phyloP scores from a whole-genome alignment of 30 jellyfish, hydroid and myxozoan species.

The Cassiopea xamachana region DNA sequence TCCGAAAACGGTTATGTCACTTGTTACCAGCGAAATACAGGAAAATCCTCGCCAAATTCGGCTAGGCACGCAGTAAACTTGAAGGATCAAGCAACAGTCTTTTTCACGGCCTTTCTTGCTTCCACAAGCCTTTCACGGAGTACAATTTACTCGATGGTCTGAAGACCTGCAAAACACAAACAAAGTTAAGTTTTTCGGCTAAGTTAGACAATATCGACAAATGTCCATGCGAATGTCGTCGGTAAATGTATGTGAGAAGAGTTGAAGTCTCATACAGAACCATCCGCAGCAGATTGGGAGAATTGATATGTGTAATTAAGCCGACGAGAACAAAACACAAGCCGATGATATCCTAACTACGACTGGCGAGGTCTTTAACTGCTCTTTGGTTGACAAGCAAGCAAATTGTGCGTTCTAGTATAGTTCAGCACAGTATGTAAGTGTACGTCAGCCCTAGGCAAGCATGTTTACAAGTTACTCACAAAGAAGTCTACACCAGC shows the following conservation, averaged over 20 bases:
- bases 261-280: background rate
- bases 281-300: slow-evolving; percentile 20
- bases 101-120: slow-evolving; percentile 26
- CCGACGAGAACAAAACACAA: slow-evolving; percentile 20
- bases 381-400: background rate
- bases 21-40: background rate
- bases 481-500: slow-evolving; percentile 74
- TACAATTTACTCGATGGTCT: slow-evolving; percentile 6
- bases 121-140: slow-evolving; percentile 40
- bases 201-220: background rate
- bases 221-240: background rate
- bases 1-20: background rate
- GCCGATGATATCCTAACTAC: slow-evolving; percentile 28
- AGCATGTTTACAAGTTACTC: slow-evolving; percentile 68
- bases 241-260: background rate
- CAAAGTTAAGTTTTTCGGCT: background rate
- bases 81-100: slow-evolving; percentile 23
- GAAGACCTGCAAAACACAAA: background rate
- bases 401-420: background rate
- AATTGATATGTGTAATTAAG: slow-evolving; percentile 3
- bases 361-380: slow-evolving; percentile 3
- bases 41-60: background rate
- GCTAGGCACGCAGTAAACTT: slow-evolving; percentile 8
- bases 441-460: slow-evolving; percentile 71
- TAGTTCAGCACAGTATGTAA: slow-evolving; percentile 6